Percentiles rank a stretch among this genome's conserved stretches.
Conservation (phyloP, 1,140 invertebrate genomes). For the Coelopa frigida region DNA sequence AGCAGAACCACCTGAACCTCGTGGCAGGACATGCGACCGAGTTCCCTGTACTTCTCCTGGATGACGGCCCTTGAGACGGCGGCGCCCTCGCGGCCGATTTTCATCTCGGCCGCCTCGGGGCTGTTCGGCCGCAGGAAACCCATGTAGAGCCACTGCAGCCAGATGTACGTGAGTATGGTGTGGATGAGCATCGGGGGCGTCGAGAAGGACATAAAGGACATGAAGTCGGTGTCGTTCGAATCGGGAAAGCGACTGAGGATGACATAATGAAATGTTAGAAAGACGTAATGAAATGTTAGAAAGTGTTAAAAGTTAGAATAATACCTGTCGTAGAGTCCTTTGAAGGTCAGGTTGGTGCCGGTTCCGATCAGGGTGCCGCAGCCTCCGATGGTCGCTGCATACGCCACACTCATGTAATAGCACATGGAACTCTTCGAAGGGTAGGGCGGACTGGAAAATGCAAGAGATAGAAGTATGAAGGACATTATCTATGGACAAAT, state of each 20-base stretch:
- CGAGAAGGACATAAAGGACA: constrained; percentile 60
- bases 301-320: constrained; percentile 9
- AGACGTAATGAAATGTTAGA: constrained; percentile 6
- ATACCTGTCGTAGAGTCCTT: constrained; percentile 59
- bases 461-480: background rate
- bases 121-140: constrained; percentile 54
- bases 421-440: constrained; percentile 56
- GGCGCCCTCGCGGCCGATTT: constrained; percentile 50
- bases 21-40: constrained; percentile 71
- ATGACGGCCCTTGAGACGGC: constrained; percentile 54
- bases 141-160: constrained; percentile 63
- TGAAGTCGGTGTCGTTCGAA: constrained; percentile 58
- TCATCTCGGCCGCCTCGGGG: constrained; percentile 41
- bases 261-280: constrained; percentile 15
- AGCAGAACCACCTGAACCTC: constrained; percentile 64
- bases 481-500: too few relatives aligned
- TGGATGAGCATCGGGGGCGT: constrained; percentile 56
- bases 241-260: constrained; percentile 41
- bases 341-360: constrained; percentile 77
- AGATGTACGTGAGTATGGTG: constrained; percentile 61
- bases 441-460: constrained; percentile 16
- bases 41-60: constrained; percentile 56
- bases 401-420: constrained; percentile 66
- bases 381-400: constrained; percentile 71
- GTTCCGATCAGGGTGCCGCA: constrained; percentile 76